phyloP scores from a whole-genome alignment of 2,797 vertebrate genomes.

The Atherinosoma microstoma region DNA sequence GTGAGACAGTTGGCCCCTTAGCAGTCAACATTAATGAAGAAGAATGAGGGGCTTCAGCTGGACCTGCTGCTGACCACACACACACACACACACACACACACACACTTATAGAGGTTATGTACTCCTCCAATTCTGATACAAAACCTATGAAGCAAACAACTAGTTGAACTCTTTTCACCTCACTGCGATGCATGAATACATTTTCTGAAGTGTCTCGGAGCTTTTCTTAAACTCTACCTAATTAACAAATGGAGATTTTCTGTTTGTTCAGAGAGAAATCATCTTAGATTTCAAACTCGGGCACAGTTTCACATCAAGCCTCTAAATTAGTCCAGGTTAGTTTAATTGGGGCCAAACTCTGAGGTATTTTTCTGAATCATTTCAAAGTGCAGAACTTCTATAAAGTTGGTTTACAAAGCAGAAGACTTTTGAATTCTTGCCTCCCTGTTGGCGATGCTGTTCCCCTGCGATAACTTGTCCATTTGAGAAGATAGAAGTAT shows the following conservation, averaged over 20 bases:
- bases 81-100: slow-evolving; percentile 29
- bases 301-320: slow-evolving; percentile 20
- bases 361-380: slow-evolving; percentile 32
- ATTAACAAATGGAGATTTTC: slow-evolving; percentile 58
- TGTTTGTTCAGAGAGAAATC: slow-evolving; percentile 43
- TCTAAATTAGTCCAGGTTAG: slow-evolving; percentile 45
- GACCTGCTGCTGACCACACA: slow-evolving; percentile 58
- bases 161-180: slow-evolving; percentile 33
- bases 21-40: slow-evolving; percentile 77
- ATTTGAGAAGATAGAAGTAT: slow-evolving; percentile 21
- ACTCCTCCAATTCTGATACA: slow-evolving; percentile 40
- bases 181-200: slow-evolving; percentile 45
- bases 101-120: slow-evolving; percentile 17
- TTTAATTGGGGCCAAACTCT: slow-evolving; percentile 66
- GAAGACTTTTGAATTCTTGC: slow-evolving; percentile 40
- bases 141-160: slow-evolving; percentile 35
- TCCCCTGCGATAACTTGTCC: slow-evolving; percentile 23
- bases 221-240: slow-evolving; percentile 50
- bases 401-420: slow-evolving; percentile 40
- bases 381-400: slow-evolving; percentile 51
- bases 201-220: slow-evolving; percentile 44
- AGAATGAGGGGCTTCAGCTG: slow-evolving; percentile 70
- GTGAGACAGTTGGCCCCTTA: slow-evolving; percentile 50
- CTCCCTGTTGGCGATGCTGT: slow-evolving; percentile 29
- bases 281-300: slow-evolving; percentile 28